Base-by-base conservation (phyloP, 2,797 vertebrate species). In the Coccyzus lansbergi region DNA sequence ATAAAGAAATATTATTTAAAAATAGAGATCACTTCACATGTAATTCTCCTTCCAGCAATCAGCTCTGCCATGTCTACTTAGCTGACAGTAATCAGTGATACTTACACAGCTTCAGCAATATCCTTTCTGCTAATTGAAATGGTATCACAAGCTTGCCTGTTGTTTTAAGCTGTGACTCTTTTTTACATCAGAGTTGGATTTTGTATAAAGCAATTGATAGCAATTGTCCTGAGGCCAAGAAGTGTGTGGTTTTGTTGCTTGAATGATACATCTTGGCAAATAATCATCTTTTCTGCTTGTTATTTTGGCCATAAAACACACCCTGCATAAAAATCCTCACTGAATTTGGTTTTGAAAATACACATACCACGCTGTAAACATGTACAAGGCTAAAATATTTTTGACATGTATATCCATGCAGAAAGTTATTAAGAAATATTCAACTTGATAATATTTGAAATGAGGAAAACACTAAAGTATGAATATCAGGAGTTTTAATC, bases 401-500 rank as follows among this genome's bases (percentile, higher is more conserved):
- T 52, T 94, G 75, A 94, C 67, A 58, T 80, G 49, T 77, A 86
- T 86, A 93, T 72, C 59, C 42, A 93, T 55, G 86, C 80, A 78
- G 48, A 92, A 95, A 36, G 46, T 74, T 85, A 80, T 77, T 92
- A 81, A 83, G 80, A 69, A 88, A 83, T 86, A 87, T 93, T 67
- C 51, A 88, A 31, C 34, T 64, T 93, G 82, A 80, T 94, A 93
- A 63, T 86, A 88, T 89, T 85, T 95, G 71, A 94, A 94, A 87
- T 82, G 82, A 94, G 58, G 79, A 67, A 92, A 95, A 94, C 72
- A 87, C 38, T 94, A 79, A 93, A 62, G 58, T 83, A 95, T 88
- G 82, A 84, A 78, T 92, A 94, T 95, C 72, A 85, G 82, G 46
- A 93, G 72, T 93, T 93, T 55, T 83, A 95, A 92, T 92, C 93